phyloP scores from a whole-genome alignment of 2,797 vertebrate species.

The Catharus ustulatus region DNA sequence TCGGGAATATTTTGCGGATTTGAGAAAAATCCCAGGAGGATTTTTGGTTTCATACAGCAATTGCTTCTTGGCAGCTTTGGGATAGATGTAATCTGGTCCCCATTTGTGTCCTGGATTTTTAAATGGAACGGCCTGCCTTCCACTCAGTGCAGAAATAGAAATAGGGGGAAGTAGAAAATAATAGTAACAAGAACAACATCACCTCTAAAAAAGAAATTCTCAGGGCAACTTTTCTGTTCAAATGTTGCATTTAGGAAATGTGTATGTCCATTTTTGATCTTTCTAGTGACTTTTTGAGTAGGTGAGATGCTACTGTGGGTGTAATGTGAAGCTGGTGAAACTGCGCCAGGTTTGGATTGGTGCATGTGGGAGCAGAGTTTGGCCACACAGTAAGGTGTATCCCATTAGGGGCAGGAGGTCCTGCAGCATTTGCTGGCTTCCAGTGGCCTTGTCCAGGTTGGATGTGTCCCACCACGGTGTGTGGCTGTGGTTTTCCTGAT shows the following conservation, averaged over 20 bases:
- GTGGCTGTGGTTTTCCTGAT: background rate
- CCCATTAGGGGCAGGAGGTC: too few species aligned
- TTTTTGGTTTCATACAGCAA: constrained; percentile 46
- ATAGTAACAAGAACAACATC: background rate
- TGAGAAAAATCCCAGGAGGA: constrained; percentile 45
- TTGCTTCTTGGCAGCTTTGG: constrained; percentile 47
- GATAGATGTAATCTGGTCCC: constrained; percentile 31
- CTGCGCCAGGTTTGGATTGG: background rate
- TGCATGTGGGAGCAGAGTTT: background rate
- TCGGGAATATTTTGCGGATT: constrained; percentile 44
- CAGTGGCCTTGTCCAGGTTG: accelerated
- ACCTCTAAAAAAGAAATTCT: background rate
- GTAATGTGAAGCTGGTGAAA: background rate
- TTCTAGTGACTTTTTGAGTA: background rate
- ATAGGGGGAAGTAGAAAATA: background rate
- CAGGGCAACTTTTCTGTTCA: background rate
- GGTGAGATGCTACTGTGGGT: background rate
- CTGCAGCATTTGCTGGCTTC: background rate
- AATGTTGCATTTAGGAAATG: background rate
- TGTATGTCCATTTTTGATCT: background rate
- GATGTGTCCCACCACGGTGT: accelerated
- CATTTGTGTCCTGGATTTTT: constrained; percentile 15
- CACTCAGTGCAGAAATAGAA: background rate
- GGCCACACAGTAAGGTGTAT: background rate
- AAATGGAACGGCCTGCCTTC: background rate